Evolutionary conservation across 2,113 vertebrate species (phyloP), one percentile per base, ranked within the genome.

Genomic region (Myotis brandtii): DNA sequence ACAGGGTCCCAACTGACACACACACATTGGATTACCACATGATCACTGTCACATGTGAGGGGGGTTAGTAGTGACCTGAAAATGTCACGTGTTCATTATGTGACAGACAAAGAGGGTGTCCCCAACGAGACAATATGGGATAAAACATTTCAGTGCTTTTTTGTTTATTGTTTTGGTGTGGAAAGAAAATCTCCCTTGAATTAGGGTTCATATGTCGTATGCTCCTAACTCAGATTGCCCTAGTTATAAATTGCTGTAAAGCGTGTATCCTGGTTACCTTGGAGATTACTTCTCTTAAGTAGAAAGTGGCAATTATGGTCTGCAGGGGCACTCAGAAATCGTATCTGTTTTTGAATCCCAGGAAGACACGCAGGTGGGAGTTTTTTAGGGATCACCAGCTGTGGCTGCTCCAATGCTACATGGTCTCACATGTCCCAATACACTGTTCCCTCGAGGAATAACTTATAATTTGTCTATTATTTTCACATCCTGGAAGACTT

Each of bases 381-480:
- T 32, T 95, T 94, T 96, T 81, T 59, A 92, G 52, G 12, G 34
- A 83, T 54, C 37, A 64, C 32, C 21, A 93, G n/a, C 50, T 86
- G 20, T 92, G 43, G 50, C 11, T 91, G 54, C 10, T 48, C 34
- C 75, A 70, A 25, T 54, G 18, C 72, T 89, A 80, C n/a, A 66
- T 6, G 52, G 21, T 69, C 18, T 40, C 30, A 72, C 23, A 75
- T 59, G 48, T 76, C 14, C 62, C 59, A 89, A 30, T 21, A 72
- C 8, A 69, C 40, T 59, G 3, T 76, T 89, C 30, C 9, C 69
- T 34, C 1, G 48, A 18, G 30, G 12, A 94, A 87, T 76, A 88
- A 34, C 37, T 93, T 93, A 84, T 86, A 97, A 96, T 96, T 93
- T 30, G n/a, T 56, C 82, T 73, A 77, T 94, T 97, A 86, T 85